These are phyloP conservation scores for Drosophila kuntzei DNA, from an alignment of 2,888 invertebrate species.

Conservation along the genomic window DNA sequence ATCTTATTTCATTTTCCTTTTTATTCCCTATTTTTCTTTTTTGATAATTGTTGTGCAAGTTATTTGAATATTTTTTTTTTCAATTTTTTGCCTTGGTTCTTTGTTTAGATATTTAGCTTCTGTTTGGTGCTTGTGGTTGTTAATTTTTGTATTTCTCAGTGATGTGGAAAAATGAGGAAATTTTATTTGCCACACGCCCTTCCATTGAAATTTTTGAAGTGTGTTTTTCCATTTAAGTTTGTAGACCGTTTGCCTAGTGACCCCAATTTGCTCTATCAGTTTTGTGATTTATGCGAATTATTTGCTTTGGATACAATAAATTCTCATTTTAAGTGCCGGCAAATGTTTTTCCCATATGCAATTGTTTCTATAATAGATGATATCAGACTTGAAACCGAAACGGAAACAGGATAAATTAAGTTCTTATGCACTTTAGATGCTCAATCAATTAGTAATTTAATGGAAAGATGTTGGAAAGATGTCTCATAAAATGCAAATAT, in stretches of 20 bases:
- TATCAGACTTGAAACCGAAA: slow-evolving; percentile 26
- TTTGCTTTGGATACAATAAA: slow-evolving; percentile 54
- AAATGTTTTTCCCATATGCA: slow-evolving; percentile 14
- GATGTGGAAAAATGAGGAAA: slow-evolving; percentile 54
- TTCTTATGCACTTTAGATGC: slow-evolving; percentile 40
- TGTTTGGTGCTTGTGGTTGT: slow-evolving; percentile 26
- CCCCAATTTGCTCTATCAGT: slow-evolving; percentile 52
- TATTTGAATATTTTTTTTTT: slow-evolving; percentile 14
- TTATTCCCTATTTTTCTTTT: slow-evolving; percentile 34
- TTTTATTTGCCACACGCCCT: slow-evolving; percentile 39
- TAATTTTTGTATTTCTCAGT: slow-evolving; percentile 29
- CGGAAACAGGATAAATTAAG: slow-evolving; percentile 44
- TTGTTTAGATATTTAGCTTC: slow-evolving; percentile 54
- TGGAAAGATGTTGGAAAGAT: background rate
- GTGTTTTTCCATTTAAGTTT: slow-evolving; percentile 72
- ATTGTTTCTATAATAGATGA: slow-evolving; percentile 29
- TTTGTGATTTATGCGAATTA: slow-evolving; percentile 75
- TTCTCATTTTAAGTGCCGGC: slow-evolving; percentile 41
- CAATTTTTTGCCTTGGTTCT: slow-evolving; percentile 11
- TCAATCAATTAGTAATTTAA: slow-evolving; percentile 13
- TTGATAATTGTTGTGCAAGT: slow-evolving; percentile 56
- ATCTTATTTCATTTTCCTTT: slow-evolving; percentile 47
- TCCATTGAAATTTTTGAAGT: slow-evolving; percentile 53
- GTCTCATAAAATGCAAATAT: background rate
- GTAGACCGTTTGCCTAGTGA: slow-evolving; percentile 54